Evolutionary conservation across 2,797 vertebrate genomes (phyloP).

Genomic region (Diplodus sargus): DNA sequence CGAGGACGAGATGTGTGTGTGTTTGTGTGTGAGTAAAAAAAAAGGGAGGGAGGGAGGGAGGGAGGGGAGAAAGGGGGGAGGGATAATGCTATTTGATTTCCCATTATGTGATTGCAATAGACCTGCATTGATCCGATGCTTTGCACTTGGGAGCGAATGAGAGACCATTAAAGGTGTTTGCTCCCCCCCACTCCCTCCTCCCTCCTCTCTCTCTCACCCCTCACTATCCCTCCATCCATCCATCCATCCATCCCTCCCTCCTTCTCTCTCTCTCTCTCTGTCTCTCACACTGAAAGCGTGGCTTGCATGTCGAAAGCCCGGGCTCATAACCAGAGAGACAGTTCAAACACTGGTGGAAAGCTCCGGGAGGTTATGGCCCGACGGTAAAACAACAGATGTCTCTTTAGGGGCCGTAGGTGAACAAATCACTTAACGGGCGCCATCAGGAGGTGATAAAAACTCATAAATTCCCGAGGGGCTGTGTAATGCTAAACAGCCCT

Average conservation of each 20-base stretch:
- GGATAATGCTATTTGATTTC: conserved; percentile 98
- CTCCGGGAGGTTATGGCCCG: conserved; percentile 89
- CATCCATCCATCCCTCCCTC: conserved; percentile 43
- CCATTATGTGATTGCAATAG: conserved; percentile 99
- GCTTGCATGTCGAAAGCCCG: conserved; percentile 91
- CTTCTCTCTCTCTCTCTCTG: conserved; percentile 24
- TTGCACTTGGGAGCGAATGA: conserved; percentile 92
- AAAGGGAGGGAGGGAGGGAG: conserved; percentile 8
- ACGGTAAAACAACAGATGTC: conserved; percentile 99
- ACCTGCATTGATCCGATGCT: conserved; percentile 97
- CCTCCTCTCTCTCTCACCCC: conserved; percentile 9
- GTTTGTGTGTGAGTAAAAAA: conserved; percentile 22
- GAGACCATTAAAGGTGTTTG: conserved; percentile 98
- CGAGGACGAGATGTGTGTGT: conserved; percentile 34
- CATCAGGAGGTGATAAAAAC: conserved; percentile 98
- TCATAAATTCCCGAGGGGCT: conserved; percentile 99
- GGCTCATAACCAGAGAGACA: conserved; percentile 97
- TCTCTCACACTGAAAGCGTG: conserved; percentile 88
- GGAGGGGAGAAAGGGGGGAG: conserved; percentile 43
- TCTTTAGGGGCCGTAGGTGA: conserved; percentile 90
- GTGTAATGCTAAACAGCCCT: conserved; percentile 98
- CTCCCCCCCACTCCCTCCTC: conserved; percentile 72
- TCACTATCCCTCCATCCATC: conserved; percentile 74
- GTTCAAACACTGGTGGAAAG: conserved; percentile 87
- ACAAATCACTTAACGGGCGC: conserved; percentile 99